These are phyloP conservation scores for Magallana angulata DNA, from an alignment of 1,140 invertebrate genomes.

Conservation along the genomic window DNA sequence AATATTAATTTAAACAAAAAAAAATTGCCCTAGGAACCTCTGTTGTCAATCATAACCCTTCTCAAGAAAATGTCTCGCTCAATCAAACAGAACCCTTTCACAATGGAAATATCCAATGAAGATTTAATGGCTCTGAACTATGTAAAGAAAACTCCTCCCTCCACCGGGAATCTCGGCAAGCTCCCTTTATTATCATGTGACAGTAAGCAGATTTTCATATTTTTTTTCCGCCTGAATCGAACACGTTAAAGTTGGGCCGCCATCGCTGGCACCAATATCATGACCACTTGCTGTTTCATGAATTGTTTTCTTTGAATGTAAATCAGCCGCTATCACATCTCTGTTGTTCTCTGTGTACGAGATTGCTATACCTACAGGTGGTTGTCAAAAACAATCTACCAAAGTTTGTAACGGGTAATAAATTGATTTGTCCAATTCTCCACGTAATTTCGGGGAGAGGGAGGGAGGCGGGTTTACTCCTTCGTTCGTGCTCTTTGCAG, in stretches of 20 bases:
- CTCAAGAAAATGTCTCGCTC: conserved; percentile 2
- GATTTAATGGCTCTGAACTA: conserved; percentile 28
- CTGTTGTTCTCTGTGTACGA: background rate
- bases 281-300: conserved; percentile 29
- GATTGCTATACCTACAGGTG: conserved; percentile 13
- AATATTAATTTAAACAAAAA: background rate
- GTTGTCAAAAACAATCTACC: conserved; percentile 31
- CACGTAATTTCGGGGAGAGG: background rate
- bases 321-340: background rate
- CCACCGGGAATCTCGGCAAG: background rate
- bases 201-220: conserved; percentile 32
- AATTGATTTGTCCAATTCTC: background rate
- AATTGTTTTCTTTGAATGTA: conserved; percentile 37
- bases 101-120: conserved; percentile 36
- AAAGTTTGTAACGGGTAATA: background rate
- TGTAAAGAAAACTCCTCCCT: conserved; percentile 31
- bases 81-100: conserved; percentile 25
- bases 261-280: conserved; percentile 22
- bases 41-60: conserved; percentile 22
- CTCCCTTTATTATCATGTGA: conserved; percentile 19
- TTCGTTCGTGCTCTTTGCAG: background rate
- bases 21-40: background rate
- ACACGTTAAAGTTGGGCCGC: conserved; percentile 10
- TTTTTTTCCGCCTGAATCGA: background rate
- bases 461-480: background rate